phyloP scores from a whole-genome alignment of 1,140 invertebrate genomes.

The Steinernema feltiae region DNA sequence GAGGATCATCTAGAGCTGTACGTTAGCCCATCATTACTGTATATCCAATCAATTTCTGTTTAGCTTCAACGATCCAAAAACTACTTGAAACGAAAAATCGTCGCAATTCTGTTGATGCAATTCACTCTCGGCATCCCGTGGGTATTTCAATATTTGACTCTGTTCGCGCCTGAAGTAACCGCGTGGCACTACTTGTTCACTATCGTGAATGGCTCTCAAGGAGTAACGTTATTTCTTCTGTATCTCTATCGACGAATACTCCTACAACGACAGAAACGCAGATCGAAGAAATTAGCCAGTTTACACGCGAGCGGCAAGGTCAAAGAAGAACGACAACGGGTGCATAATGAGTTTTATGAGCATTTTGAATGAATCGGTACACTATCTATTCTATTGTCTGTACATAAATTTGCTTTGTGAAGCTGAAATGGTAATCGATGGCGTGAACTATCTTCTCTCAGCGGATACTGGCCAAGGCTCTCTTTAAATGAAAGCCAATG shows the following conservation, averaged over 20 bases:
- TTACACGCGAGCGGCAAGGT: not conserved
- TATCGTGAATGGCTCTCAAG: slow-evolving; percentile 44
- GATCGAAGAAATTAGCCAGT: not conserved
- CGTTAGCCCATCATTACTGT: not conserved
- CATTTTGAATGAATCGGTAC: not conserved
- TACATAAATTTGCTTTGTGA: not conserved
- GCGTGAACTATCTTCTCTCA: no score
- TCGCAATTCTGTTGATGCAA: slow-evolving; percentile 26
- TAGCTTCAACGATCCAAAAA: slow-evolving; percentile 10
- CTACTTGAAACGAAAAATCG: slow-evolving; percentile 17
- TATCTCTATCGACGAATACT: slow-evolving; percentile 33
- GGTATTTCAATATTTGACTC: slow-evolving; percentile 44
- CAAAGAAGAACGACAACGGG: not conserved
- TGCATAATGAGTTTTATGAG: not conserved
- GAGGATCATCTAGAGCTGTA: slow-evolving; percentile 18
- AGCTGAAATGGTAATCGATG: no score
- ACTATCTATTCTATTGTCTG: not conserved
- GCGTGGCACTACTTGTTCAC: slow-evolving; percentile 47
- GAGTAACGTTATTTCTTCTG: slow-evolving; percentile 38
- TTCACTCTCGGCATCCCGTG: slow-evolving; percentile 31
- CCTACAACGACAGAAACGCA: slow-evolving; percentile 1
- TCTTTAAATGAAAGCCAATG: no score
- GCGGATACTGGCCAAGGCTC: no score
- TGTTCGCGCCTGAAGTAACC: slow-evolving; percentile 39
- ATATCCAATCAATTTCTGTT: not conserved